Base-by-base conservation (phyloP, 2,888 invertebrate genomes). In the Epistrophe grossulariae region DNA sequence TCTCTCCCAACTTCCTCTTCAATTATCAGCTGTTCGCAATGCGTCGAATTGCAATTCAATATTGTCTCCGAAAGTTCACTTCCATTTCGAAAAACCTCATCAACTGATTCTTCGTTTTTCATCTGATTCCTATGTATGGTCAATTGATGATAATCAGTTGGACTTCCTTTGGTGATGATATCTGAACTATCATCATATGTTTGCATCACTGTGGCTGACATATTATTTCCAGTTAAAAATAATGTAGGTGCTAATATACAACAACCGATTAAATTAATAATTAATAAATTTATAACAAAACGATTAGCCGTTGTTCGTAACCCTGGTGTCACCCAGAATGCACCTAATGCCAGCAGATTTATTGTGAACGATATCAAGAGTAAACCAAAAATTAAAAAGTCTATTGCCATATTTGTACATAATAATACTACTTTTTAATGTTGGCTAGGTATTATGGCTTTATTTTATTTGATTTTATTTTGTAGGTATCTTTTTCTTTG, bases 291-390 rank as follows among this genome's bases (percentile, higher is more conserved):
- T 82, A 93, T 93, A 85, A 93, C 93, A 84, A 93, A 93, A 15
- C 93, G 93, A 89, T 93, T 93, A 71, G 93, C 93, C 81, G 92
- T 93, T 87, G 93, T 93, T 89, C 93, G 92, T 87, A 93, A 89
- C 84, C 92, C 92, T 72, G 93, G 93, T 88, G 93, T 93, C 89
- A 93, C 91, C 93, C 93, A 93, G 88, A 93, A 93, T 81, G 93
- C 93, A 89, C 93, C 92, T 89, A 93, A 90, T 83, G 93, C 93
- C 90, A 93, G 89, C 83, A 93, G 89, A 90, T 93, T 93, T 83
- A 92, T 92, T 89, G 91, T 89, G 88, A 93, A 92, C 89, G 93
- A 93, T 89, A 93, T 90, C 89, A 93, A 90, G 89, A 93, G 91
- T 91, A 93, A 90, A 89, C 90, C 91, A 90, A 93, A 91, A 90